Evolutionary conservation across 2,888 invertebrate species (phyloP).

Genomic region (Machimus atricapillus): DNA sequence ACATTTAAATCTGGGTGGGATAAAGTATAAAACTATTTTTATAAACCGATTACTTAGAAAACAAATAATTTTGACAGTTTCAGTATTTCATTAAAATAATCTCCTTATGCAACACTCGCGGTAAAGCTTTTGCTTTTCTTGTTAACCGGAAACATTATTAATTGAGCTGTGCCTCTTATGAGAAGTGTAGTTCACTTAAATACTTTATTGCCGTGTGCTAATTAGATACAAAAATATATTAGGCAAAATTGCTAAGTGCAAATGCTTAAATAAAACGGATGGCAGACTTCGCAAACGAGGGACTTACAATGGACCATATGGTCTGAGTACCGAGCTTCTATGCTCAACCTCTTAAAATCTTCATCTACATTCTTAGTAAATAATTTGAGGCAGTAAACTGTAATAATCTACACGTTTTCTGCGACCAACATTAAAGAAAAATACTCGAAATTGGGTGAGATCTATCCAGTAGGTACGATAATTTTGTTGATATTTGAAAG

Average conservation of each 20-base stretch:
- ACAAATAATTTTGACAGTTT: too few relatives aligned
- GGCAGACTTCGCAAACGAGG: too few relatives aligned
- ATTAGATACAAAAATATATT: neutral
- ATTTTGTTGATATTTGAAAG: constrained; percentile 70
- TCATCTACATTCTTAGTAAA: too few relatives aligned
- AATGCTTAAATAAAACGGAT: too few relatives aligned
- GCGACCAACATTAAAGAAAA: constrained; percentile 73
- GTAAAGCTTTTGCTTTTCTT: neutral
- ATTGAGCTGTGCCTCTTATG: neutral
- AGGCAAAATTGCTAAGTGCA: neutral
- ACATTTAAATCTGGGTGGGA: too few relatives aligned
- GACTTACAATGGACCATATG: too few relatives aligned
- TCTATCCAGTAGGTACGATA: constrained; percentile 77
- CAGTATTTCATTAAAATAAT: too few relatives aligned
- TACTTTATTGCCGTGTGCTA: neutral
- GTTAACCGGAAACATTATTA: neutral
- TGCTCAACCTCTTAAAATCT: too few relatives aligned
- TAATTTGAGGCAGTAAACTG: constrained; percentile 66
- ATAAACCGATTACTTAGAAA: too few relatives aligned
- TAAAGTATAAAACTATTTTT: too few relatives aligned
- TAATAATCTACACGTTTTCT: constrained; percentile 68
- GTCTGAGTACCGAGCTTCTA: too few relatives aligned
- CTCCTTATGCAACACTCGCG: neutral
- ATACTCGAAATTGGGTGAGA: constrained; percentile 75
- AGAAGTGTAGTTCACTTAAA: neutral